phyloP scores from a whole-genome alignment of 2,113 vertebrate species.

The Tonatia bakeri region DNA sequence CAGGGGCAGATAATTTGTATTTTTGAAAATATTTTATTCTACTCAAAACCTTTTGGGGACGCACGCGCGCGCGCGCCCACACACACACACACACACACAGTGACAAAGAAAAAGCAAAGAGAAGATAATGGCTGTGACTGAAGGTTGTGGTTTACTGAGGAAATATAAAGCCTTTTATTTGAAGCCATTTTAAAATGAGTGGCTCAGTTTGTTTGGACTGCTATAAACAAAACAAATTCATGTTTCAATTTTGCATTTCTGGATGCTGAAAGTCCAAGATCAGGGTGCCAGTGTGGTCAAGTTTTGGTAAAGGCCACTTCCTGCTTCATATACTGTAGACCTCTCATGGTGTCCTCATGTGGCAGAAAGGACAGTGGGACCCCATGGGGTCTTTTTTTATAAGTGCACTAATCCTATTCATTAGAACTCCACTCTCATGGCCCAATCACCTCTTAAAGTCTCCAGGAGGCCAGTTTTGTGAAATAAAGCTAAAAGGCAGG shows the following conservation, averaged over 20 bases:
- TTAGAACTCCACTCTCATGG: background rate
- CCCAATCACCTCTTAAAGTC: background rate
- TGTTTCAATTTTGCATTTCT: background rate
- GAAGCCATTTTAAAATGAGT: background rate
- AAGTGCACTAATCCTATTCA: background rate
- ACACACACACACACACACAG: rapidly evolving
- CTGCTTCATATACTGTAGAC: background rate
- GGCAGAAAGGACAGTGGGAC: background rate
- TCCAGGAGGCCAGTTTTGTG: background rate
- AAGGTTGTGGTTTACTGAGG: background rate
- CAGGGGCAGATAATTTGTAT: background rate
- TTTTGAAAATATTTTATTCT: background rate
- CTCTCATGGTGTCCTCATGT: background rate
- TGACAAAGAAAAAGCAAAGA: too few relatives aligned
- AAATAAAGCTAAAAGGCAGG: background rate
- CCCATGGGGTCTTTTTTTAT: background rate
- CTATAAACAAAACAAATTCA: background rate
- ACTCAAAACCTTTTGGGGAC: background rate
- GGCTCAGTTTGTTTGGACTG: background rate
- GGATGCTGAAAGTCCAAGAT: background rate
- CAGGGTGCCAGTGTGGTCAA: background rate
- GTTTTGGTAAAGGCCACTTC: background rate
- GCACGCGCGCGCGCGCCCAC: too few relatives aligned
- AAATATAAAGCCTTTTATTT: background rate
- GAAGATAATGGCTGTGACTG: background rate